These are phyloP conservation scores for Macquaria ambigua DNA, from an alignment of 2,113 vertebrate genomes.

Conservation along the genomic window DNA sequence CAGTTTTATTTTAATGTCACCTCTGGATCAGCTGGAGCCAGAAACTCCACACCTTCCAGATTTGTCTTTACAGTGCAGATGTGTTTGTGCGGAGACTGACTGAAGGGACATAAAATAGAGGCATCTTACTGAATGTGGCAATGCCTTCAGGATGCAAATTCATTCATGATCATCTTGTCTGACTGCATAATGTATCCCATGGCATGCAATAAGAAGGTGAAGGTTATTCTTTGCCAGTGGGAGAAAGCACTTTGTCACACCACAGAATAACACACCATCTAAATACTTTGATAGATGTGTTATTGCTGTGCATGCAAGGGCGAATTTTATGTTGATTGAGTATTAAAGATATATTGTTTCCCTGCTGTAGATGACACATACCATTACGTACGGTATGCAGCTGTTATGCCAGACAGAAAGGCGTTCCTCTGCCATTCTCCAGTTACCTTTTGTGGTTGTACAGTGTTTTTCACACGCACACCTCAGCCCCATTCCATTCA, in stretches of 20 bases:
- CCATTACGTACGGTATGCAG: background rate
- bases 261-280: slow-evolving; percentile 1
- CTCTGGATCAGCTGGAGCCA: background rate
- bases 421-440: background rate
- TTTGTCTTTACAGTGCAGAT: background rate
- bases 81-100: background rate
- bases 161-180: slow-evolving; percentile 18
- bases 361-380: slow-evolving; percentile 13
- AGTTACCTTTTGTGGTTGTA: background rate
- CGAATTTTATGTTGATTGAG: slow-evolving; percentile 12
- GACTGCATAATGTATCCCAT: slow-evolving; percentile 27
- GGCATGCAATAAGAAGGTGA: slow-evolving; percentile 27
- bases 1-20: background rate
- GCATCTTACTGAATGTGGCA: background rate
- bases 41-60: background rate
- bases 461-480: background rate
- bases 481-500: background rate
- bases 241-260: slow-evolving; percentile 19
- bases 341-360: slow-evolving; percentile 22
- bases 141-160: slow-evolving; percentile 19
- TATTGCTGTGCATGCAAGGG: background rate
- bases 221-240: slow-evolving; percentile 32
- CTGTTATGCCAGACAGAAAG: background rate
- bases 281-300: slow-evolving; percentile 24
- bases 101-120: background rate